Percentiles rank a stretch among this genome's conserved stretches.
These are phyloP conservation scores for Sminthurinus aureus DNA, from an alignment of 2,888 invertebrate species.

Conservation along the genomic window DNA sequence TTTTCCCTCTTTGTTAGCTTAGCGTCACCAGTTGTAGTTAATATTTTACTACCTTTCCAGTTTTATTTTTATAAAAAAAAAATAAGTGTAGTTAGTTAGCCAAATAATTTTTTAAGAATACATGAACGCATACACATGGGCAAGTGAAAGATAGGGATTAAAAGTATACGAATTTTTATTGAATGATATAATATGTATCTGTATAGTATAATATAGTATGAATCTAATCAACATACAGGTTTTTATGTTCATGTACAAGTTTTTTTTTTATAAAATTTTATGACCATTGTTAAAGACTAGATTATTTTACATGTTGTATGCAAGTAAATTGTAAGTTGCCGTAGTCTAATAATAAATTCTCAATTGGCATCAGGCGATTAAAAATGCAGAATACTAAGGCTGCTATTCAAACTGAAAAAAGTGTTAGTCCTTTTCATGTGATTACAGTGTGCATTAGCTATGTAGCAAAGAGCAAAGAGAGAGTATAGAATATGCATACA, in stretches of 20 bases:
- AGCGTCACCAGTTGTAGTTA: neutral
- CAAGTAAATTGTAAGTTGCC: neutral
- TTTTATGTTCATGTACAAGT: neutral
- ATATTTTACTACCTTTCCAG: neutral
- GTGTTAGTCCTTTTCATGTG: neutral
- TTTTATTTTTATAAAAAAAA: neutral
- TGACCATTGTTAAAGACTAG: neutral
- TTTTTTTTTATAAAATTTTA: conserved; percentile 14
- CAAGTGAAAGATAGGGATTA: neutral
- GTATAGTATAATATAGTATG: neutral
- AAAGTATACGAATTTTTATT: no score
- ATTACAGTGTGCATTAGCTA: neutral
- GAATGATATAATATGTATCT: neutral
- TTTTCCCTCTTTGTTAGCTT: neutral
- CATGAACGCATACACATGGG: neutral
- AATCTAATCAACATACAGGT: neutral
- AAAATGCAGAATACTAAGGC: neutral
- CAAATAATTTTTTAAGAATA: neutral
- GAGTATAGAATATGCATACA: no score
- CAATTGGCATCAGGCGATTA: neutral
- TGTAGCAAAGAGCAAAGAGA: no score
- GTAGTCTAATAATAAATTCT: neutral
- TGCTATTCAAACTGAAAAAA: neutral
- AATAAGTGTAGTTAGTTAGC: neutral
- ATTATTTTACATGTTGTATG: neutral